A percentile compares a stretch with the other conserved stretches of the same genome.
phyloP scores from a whole-genome alignment of 2,797 vertebrate genomes.

The Acropternis orthonyx region DNA sequence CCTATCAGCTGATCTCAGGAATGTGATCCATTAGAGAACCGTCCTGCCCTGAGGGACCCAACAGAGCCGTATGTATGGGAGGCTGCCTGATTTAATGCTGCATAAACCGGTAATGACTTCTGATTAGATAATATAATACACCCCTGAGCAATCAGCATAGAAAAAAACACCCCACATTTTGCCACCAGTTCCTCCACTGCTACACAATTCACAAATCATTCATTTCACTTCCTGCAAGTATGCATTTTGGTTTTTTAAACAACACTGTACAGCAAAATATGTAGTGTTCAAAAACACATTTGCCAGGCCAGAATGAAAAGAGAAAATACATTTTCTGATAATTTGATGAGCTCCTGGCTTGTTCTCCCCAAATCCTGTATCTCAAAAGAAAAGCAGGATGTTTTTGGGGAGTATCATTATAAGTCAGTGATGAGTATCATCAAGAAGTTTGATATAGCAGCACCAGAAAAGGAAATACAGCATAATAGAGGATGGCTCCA shows the following conservation, averaged over 20 bases:
- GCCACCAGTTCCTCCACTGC: background rate
- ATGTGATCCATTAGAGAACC: background rate
- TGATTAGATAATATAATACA: constrained; percentile 35
- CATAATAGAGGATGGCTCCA: background rate
- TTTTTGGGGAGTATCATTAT: background rate
- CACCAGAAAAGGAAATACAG: background rate
- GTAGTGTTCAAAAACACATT: background rate
- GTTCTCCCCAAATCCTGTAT: background rate
- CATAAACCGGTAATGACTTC: constrained; percentile 32
- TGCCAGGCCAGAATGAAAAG: background rate
- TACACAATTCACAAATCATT: background rate
- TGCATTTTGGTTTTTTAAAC: background rate
- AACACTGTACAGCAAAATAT: background rate
- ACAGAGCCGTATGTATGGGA: background rate
- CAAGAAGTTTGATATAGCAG: background rate
- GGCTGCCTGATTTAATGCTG: constrained; percentile 17
- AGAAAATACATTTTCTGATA: background rate
- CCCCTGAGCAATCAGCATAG: constrained; percentile 10
- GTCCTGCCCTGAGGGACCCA: constrained; percentile 1
- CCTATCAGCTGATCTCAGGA: background rate
- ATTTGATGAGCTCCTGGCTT: background rate
- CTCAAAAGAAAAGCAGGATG: background rate
- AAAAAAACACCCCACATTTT: background rate
- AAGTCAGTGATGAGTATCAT: background rate
- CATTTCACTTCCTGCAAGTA: background rate